phyloP scores from a whole-genome alignment of 64 coral and sea anemone genomes.

The Montipora cactus region DNA sequence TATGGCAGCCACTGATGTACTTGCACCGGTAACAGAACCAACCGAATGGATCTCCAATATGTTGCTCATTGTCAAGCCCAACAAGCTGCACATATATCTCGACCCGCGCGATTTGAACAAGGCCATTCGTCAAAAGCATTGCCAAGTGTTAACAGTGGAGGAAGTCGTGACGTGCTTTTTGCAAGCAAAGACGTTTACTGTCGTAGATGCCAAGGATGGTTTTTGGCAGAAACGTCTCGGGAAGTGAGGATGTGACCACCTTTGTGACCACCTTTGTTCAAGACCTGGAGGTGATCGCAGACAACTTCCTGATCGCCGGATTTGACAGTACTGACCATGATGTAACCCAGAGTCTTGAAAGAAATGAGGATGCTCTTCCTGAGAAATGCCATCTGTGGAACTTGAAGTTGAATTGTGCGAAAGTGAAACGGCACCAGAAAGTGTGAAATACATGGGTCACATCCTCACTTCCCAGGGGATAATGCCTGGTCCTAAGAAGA shows the following conservation, averaged over 20 bases:
- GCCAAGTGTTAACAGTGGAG: background rate
- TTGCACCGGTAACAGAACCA: background rate
- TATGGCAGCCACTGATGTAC: background rate
- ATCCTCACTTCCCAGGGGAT: background rate
- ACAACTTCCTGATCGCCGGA: background rate
- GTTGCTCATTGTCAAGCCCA: slow-evolving; percentile 12
- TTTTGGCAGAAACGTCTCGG: background rate
- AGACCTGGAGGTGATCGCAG: background rate
- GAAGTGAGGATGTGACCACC: background rate
- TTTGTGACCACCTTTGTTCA: slow-evolving; percentile 20
- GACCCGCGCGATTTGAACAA: slow-evolving; percentile 20
- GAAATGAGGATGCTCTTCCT: background rate
- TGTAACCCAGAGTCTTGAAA: too few relatives aligned
- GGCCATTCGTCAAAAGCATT: background rate
- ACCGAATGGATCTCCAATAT: background rate
- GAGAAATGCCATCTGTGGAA: slow-evolving; percentile 43
- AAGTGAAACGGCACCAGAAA: slow-evolving; percentile 26
- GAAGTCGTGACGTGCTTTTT: background rate
- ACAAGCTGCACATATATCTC: slow-evolving; percentile 22
- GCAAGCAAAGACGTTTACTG: slow-evolving; percentile 40
- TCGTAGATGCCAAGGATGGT: background rate
- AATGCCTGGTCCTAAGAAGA: background rate
- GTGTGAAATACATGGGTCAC: background rate
- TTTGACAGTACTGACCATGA: slow-evolving; percentile 5
- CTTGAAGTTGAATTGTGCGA: slow-evolving; percentile 47